A percentile compares a stretch with the other conserved stretches of the same genome.
Conservation (phyloP, 2,888 invertebrate species). For the Matsumyia berberina region DNA sequence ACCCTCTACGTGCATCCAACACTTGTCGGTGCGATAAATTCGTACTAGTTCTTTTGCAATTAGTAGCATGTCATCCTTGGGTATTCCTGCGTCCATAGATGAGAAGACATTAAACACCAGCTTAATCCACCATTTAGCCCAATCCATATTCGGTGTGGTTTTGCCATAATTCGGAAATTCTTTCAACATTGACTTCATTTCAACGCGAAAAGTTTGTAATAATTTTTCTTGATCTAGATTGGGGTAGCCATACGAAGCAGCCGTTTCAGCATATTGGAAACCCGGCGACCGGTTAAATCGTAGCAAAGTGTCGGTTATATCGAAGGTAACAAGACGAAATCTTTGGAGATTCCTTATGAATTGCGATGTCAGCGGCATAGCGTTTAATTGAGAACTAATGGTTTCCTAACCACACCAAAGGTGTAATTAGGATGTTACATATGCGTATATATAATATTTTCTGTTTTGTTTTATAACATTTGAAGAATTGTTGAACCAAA, state of each 20-base stretch:
- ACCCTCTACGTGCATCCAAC: conserved; percentile 89
- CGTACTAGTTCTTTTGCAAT: conserved; percentile 87
- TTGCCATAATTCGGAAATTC: conserved; percentile 92
- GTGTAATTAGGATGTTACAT: neutral
- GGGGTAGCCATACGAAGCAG: conserved; percentile 86
- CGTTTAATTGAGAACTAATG: neutral
- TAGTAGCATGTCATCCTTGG: conserved; percentile 76
- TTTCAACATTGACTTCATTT: conserved; percentile 87
- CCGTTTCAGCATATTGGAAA: conserved; percentile 89
- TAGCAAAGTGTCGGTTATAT: conserved; percentile 94
- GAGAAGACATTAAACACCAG: conserved; percentile 81
- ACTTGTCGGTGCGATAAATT: conserved; percentile 88
- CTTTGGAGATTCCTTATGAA: conserved; percentile 80
- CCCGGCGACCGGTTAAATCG: conserved; percentile 88
- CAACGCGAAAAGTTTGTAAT: conserved; percentile 86
- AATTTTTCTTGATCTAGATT: conserved; percentile 79
- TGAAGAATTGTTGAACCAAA: conserved; percentile 25
- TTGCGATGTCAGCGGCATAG: conserved; percentile 78
- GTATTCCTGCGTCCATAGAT: conserved; percentile 78
- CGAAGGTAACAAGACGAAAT: conserved; percentile 90
- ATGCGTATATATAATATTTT: neutral
- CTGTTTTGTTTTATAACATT: conserved; percentile 21
- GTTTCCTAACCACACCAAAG: conserved; percentile 9
- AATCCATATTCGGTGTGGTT: conserved; percentile 86
- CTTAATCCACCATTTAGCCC: conserved; percentile 93